These are phyloP conservation scores for Eufriesea mexicana DNA, from an alignment of 1,140 invertebrate genomes.

Conservation along the genomic window DNA sequence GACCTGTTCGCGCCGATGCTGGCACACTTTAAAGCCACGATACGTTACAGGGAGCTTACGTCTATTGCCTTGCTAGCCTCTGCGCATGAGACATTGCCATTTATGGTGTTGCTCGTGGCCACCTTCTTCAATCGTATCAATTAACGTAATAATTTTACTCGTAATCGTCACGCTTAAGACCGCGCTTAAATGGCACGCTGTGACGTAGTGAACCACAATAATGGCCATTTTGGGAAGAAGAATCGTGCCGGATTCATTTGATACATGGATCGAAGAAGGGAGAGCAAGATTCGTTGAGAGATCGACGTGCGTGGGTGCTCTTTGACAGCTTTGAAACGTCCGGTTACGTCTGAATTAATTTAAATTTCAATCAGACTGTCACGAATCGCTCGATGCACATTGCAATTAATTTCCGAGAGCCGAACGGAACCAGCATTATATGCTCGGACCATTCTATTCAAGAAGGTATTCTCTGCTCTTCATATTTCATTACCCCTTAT, in stretches of 20 bases:
- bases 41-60: slow-evolving; percentile 12
- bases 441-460: slow-evolving; percentile 48
- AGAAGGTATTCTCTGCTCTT: slow-evolving; percentile 38
- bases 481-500: slow-evolving; percentile 50
- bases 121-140: background rate
- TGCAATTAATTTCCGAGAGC: slow-evolving; percentile 39
- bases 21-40: slow-evolving; percentile 8
- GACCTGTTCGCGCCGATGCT: slow-evolving; percentile 3
- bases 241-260: background rate
- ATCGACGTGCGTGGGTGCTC: background rate
- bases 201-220: no score
- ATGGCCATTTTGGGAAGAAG: no score
- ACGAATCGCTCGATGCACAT: background rate
- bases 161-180: background rate
- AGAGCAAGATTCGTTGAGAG: accelerated
- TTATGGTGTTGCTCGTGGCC: background rate
- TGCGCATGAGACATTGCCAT: slow-evolving; percentile 2
- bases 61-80: slow-evolving; percentile 9
- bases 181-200: no score
- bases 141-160: background rate
- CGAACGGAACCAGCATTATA: slow-evolving; percentile 24
- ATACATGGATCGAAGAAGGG: background rate
- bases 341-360: background rate
- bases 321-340: background rate
- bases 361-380: background rate